phyloP scores from a whole-genome alignment of 2,797 vertebrate genomes.

The Balearica regulorum region DNA sequence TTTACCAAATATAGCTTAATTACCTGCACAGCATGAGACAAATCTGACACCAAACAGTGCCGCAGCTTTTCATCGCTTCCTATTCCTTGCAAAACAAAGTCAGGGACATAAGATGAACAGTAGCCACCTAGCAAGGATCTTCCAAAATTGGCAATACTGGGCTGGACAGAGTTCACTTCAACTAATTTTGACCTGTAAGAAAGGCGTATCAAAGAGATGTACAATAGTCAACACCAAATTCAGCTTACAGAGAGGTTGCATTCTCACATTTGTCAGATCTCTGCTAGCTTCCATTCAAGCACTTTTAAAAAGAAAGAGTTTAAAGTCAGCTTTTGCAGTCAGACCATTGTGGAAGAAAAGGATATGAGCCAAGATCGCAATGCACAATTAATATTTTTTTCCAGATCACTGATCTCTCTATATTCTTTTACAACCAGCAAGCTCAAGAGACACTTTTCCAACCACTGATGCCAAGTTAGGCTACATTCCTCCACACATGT shows the following conservation, averaged over 20 bases:
- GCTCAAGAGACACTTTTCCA: constrained; percentile 14
- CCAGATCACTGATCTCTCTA: not conserved
- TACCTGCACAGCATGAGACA: constrained; percentile 97
- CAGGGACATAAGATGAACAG: constrained; percentile 94
- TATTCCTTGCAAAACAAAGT: constrained; percentile 96
- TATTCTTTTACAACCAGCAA: not conserved
- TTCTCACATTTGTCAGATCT: not conserved
- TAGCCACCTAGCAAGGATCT: constrained; percentile 96
- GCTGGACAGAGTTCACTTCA: constrained; percentile 91
- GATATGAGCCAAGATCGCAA: not conserved
- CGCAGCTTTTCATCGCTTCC: constrained; percentile 91
- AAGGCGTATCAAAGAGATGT: constrained; percentile 26
- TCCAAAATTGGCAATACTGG: constrained; percentile 95
- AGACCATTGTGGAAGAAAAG: not conserved
- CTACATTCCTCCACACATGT: not conserved
- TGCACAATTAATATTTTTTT: not conserved
- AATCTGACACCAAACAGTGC: constrained; percentile 88
- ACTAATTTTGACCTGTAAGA: constrained; percentile 87
- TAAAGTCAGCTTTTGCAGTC: not conserved
- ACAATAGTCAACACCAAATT: not conserved
- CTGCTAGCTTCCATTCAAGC: not conserved
- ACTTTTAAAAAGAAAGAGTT: not conserved
- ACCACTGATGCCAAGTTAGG: not conserved
- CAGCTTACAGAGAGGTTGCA: not conserved
- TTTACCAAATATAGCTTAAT: constrained; percentile 59